phyloP scores from a whole-genome alignment of 2,113 vertebrate genomes.

The Colossoma macropomum region DNA sequence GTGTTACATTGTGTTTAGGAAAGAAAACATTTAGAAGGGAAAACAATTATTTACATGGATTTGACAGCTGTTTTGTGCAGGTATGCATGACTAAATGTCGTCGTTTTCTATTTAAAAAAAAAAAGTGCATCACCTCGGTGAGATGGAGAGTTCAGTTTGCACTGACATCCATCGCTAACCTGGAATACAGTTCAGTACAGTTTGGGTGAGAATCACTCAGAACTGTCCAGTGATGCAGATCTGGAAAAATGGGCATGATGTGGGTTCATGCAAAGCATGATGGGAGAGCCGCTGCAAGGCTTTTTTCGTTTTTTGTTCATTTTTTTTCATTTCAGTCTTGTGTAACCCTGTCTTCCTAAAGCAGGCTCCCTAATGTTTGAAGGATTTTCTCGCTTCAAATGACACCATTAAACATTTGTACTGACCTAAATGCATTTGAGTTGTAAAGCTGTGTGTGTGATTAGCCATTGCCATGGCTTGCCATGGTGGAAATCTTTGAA shows the following conservation, averaged over 20 bases:
- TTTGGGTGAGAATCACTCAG: conserved; percentile 65
- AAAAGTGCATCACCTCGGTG: conserved; percentile 58
- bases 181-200: conserved; percentile 49
- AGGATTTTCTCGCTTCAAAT: conserved; percentile 33
- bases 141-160: conserved; percentile 46
- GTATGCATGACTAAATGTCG: conserved; percentile 55
- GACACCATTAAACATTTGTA: conserved; percentile 27
- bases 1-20: conserved; percentile 32
- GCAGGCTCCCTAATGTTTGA: conserved; percentile 22
- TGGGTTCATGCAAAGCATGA: conserved; percentile 73
- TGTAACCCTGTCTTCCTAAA: conserved; percentile 31
- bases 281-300: conserved; percentile 65
- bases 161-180: conserved; percentile 48
- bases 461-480: conserved; percentile 42
- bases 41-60: conserved; percentile 32
- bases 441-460: conserved; percentile 26
- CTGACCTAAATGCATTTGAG: conserved; percentile 13
- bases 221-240: conserved; percentile 65
- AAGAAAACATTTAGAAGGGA: not conserved
- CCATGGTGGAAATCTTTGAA: conserved; percentile 45
- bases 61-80: conserved; percentile 36
- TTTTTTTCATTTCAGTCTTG: conserved; percentile 36
- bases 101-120: not conserved
- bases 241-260: conserved; percentile 69
- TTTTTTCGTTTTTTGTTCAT: conserved; percentile 30